These are phyloP conservation scores for Heliconius hewitsoni DNA, from an alignment of 1,140 invertebrate genomes.

Conservation along the genomic window DNA sequence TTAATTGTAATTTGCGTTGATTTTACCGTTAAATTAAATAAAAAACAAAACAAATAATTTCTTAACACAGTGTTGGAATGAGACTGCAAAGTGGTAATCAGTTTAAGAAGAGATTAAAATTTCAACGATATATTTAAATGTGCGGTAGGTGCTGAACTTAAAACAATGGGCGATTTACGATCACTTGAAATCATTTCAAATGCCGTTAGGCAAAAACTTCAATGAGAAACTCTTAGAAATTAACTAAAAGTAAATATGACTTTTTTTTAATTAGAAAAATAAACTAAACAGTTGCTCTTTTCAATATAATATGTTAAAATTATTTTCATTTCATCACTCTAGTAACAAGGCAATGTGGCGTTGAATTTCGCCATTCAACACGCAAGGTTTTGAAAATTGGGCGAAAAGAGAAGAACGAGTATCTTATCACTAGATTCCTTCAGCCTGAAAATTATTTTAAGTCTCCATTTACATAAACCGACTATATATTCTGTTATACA, in stretches of 20 bases:
- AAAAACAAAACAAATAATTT: background rate
- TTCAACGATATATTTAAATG: constrained; percentile 33
- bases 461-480: background rate
- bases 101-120: constrained; percentile 22
- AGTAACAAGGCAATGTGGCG: too few relatives aligned
- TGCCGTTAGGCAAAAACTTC: background rate
- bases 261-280: background rate
- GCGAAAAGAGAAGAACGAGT: too few relatives aligned
- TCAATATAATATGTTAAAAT: too few relatives aligned
- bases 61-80: constrained; percentile 17
- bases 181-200: constrained; percentile 9
- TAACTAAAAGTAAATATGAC: background rate
- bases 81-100: constrained; percentile 13
- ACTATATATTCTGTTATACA: background rate
- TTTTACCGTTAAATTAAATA: background rate
- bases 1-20: too few relatives aligned
- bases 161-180: constrained; percentile 53
- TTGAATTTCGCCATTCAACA: too few relatives aligned
- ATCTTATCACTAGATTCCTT: too few relatives aligned
- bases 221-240: background rate
- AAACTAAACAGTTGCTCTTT: too few relatives aligned
- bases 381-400: too few relatives aligned
- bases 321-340: too few relatives aligned
- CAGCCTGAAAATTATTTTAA: background rate
- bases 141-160: constrained; percentile 29